Percentiles rank a stretch among this genome's conserved stretches.
Evolutionary conservation across 2,113 vertebrate species (phyloP).

Genomic region (Alethe castanea): DNA sequence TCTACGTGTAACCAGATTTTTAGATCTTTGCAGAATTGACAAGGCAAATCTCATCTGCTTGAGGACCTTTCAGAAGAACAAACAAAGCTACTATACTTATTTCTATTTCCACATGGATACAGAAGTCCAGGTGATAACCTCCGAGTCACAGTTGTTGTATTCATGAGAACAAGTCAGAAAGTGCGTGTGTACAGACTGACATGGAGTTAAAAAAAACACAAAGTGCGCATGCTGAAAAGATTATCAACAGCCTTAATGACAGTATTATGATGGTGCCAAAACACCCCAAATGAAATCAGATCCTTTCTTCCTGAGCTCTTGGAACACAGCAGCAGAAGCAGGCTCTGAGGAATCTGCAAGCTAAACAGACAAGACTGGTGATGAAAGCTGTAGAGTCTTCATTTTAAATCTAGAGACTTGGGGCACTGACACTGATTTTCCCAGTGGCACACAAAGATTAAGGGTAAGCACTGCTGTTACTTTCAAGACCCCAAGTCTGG

Average conservation of each 20-base stretch:
- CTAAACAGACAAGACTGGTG: background rate
- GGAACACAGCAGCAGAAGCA: background rate
- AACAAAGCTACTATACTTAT: background rate
- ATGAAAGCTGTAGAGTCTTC: background rate
- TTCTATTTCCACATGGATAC: background rate
- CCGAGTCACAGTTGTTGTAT: accelerated
- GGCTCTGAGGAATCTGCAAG: background rate
- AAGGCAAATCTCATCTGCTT: background rate
- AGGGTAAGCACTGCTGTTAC: background rate
- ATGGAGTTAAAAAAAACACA: background rate
- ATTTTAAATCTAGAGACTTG: background rate
- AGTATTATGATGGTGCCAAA: background rate
- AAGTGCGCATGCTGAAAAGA: background rate
- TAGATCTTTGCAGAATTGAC: background rate
- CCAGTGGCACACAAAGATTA: background rate
- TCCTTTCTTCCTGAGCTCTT: background rate
- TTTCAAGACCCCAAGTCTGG: background rate
- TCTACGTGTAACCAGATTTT: background rate
- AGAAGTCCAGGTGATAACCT: background rate
- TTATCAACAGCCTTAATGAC: background rate
- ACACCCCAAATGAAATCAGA: background rate
- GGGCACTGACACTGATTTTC: background rate
- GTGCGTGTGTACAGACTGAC: background rate
- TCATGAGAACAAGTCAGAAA: background rate
- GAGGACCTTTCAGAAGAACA: background rate